These are phyloP conservation scores for Tenthredo distinguenda DNA, from an alignment of 2,888 invertebrate species.

Conservation along the genomic window DNA sequence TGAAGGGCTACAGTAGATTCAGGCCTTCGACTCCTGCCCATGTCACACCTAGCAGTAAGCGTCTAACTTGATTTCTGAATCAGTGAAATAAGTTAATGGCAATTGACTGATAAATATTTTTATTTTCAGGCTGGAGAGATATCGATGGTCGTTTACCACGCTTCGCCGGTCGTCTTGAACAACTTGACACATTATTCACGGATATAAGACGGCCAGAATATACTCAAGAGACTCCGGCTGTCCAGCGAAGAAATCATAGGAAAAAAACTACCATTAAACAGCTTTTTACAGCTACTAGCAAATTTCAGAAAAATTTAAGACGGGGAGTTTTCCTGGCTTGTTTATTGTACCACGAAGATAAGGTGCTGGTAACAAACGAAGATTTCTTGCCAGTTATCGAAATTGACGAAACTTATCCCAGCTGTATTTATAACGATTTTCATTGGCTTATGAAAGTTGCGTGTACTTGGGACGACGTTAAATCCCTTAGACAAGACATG, in stretches of 20 bases:
- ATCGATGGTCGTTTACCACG: constrained; percentile 86
- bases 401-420: constrained; percentile 97
- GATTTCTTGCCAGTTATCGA: constrained; percentile 98
- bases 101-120: constrained; percentile 13
- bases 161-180: constrained; percentile 85
- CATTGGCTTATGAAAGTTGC: constrained; percentile 99
- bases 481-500: constrained; percentile 94
- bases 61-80: constrained; percentile 19
- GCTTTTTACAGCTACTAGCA: constrained; percentile 96
- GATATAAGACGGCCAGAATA: constrained; percentile 86
- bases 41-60: constrained; percentile 94
- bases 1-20: constrained; percentile 93
- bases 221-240: constrained; percentile 83
- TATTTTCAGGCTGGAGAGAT: constrained; percentile 89
- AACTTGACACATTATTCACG: constrained; percentile 87
- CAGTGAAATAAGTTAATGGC: not conserved
- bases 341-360: constrained; percentile 96
- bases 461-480: constrained; percentile 98
- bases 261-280: constrained; percentile 95
- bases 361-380: constrained; percentile 97
- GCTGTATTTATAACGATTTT: constrained; percentile 94
- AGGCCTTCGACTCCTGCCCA: constrained; percentile 89
- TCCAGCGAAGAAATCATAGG: constrained; percentile 87
- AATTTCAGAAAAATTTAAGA: constrained; percentile 96
- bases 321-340: constrained; percentile 97